Conservation (phyloP, 2,797 vertebrate species). For the Sebastes itinus region DNA sequence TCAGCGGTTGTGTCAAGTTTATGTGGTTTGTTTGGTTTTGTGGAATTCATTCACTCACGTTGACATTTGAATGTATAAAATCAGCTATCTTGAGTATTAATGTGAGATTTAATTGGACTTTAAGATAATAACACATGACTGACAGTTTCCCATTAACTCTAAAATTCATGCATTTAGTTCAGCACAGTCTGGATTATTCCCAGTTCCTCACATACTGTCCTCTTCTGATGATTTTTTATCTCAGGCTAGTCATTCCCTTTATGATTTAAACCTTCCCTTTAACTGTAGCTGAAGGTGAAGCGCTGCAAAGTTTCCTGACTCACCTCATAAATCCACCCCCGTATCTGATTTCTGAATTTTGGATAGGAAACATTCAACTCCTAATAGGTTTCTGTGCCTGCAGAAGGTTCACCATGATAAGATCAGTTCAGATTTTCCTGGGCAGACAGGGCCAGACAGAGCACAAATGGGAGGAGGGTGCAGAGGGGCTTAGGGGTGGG, state of each 20-base stretch:
- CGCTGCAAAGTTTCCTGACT: conserved; percentile 5
- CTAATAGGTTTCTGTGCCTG: conserved; percentile 54
- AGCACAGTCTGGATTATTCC: background rate
- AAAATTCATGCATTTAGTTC: background rate
- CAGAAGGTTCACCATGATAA: conserved; percentile 59
- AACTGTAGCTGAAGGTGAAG: conserved; percentile 18
- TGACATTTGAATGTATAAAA: background rate
- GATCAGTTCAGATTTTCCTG: conserved; percentile 54
- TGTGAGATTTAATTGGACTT: background rate
- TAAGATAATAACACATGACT: background rate
- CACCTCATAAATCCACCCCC: conserved; percentile 40
- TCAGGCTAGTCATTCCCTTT: background rate
- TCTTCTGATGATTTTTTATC: background rate
- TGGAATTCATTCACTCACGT: conserved; percentile 11
- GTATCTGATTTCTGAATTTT: conserved; percentile 62
- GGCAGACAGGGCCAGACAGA: conserved; percentile 36
- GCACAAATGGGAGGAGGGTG: conserved; percentile 34
- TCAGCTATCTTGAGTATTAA: background rate
- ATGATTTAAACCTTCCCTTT: conserved; percentile 14
- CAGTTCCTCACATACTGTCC: background rate
- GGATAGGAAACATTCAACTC: conserved; percentile 53
- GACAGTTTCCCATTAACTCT: background rate
- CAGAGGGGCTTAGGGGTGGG: conserved; percentile 34
- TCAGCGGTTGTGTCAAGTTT: conserved; percentile 85
- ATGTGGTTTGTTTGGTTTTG: conserved; percentile 67